A percentile compares a stretch with the other conserved stretches of the same genome.
These are phyloP conservation scores for Leucania comma DNA, from an alignment of 2,888 invertebrate species.

Conservation along the genomic window DNA sequence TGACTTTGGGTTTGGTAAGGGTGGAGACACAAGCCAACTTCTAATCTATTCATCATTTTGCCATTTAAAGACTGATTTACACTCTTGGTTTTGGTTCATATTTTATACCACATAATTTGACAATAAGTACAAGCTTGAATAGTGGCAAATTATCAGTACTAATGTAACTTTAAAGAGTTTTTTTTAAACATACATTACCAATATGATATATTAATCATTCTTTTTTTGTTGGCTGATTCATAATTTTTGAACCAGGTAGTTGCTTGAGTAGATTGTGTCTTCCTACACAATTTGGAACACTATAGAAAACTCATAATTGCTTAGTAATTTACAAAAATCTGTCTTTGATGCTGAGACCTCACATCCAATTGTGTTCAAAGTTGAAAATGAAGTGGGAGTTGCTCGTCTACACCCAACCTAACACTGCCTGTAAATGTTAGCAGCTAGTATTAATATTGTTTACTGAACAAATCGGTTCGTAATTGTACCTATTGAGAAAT, in stretches of 20 bases:
- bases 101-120: neutral
- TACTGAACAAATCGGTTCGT: conserved; percentile 50
- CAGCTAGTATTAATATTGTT: conserved; percentile 49
- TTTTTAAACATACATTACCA: neutral
- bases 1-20: conserved; percentile 47
- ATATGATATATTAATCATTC: neutral
- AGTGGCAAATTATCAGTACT: neutral
- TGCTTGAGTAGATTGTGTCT: neutral
- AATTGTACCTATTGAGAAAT: conserved; percentile 63
- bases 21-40: conserved; percentile 24
- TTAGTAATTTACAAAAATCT: conserved; percentile 2
- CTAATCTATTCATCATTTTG: conserved; percentile 30
- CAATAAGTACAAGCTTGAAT: conserved; percentile 4
- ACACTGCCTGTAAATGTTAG: conserved; percentile 57
- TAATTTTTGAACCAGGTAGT: neutral
- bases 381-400: conserved; percentile 31
- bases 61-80: conserved; percentile 31
- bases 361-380: conserved; percentile 12
- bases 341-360: neutral
- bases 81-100: conserved; percentile 1
- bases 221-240: neutral
- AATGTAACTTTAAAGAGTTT: neutral
- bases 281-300: neutral
- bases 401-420: conserved; percentile 26
- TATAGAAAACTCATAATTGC: neutral